Evolutionary conservation across 2,888 invertebrate genomes (phyloP).

Genomic region (Drosophila emarginata): DNA sequence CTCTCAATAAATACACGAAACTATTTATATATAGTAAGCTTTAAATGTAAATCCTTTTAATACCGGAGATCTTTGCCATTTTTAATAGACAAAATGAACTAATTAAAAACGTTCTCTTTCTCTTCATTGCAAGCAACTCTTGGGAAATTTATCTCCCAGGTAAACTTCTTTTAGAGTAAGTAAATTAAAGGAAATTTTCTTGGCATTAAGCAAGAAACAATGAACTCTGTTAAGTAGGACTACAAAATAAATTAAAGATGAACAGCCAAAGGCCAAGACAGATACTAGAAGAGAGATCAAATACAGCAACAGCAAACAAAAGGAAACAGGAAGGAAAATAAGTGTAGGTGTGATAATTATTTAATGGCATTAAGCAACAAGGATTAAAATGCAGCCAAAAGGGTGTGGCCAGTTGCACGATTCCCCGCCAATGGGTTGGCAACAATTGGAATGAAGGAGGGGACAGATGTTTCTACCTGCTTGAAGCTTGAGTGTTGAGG

Average conservation of each 20-base stretch:
- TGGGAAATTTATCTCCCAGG: not conserved
- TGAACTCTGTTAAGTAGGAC: conserved; percentile 48
- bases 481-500: conserved; percentile 19
- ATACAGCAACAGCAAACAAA: conserved; percentile 2
- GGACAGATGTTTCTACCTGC: conserved; percentile 9
- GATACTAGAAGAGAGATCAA: not conserved
- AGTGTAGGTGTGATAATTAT: conserved; percentile 71
- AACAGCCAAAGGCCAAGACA: conserved; percentile 25
- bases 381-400: conserved; percentile 58
- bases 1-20: too few relatives aligned
- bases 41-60: too few relatives aligned
- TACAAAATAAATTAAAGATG: conserved; percentile 56
- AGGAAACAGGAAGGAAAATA: conserved; percentile 8
- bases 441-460: not conserved
- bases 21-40: too few relatives aligned
- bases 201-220: conserved; percentile 41
- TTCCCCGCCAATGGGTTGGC: not conserved
- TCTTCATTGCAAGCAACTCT: not conserved
- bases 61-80: too few relatives aligned
- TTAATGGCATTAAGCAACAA: conserved; percentile 68
- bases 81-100: not conserved
- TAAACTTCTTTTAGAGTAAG: conserved; percentile 2
- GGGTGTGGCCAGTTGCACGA: conserved; percentile 42
- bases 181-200: conserved; percentile 35
- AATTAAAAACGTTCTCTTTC: not conserved